A percentile compares a stretch with the other conserved stretches of the same genome.
phyloP scores from a whole-genome alignment of 2,888 invertebrate species.

The Elysia crispata region DNA sequence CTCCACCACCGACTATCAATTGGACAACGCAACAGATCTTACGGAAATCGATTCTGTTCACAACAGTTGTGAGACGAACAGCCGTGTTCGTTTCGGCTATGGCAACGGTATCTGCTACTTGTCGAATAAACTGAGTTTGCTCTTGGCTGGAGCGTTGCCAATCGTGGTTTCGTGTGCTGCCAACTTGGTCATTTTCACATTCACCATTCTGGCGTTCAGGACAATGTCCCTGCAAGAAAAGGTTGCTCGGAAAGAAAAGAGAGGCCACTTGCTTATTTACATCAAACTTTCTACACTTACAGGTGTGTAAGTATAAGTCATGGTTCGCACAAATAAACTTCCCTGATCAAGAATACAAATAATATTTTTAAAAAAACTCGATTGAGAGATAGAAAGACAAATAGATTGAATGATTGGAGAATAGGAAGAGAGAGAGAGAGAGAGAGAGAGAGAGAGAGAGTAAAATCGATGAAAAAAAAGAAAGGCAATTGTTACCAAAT shows the following conservation, averaged over 20 bases:
- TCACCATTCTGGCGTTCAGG: neutral
- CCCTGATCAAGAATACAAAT: too few species aligned
- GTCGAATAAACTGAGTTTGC: neutral
- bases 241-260: neutral
- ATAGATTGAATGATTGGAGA: neutral
- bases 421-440: neutral
- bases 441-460: conserved; percentile 7
- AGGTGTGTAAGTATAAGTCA: neutral
- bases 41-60: neutral
- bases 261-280: conserved; percentile 5
- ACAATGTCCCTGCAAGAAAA: neutral
- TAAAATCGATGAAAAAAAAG: neutral
- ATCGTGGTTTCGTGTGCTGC: neutral
- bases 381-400: neutral
- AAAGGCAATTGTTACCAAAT: neutral
- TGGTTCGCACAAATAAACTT: too few species aligned
- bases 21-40: neutral
- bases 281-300: conserved; percentile 25
- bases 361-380: neutral
- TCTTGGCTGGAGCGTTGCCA: neutral
- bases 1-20: neutral
- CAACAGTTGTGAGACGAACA: too few species aligned
- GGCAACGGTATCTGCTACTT: conserved; percentile 1
- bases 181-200: neutral
- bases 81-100: neutral